Conservation (phyloP, 1,140 invertebrate genomes). For the Zeugodacus cucurbitae region DNA sequence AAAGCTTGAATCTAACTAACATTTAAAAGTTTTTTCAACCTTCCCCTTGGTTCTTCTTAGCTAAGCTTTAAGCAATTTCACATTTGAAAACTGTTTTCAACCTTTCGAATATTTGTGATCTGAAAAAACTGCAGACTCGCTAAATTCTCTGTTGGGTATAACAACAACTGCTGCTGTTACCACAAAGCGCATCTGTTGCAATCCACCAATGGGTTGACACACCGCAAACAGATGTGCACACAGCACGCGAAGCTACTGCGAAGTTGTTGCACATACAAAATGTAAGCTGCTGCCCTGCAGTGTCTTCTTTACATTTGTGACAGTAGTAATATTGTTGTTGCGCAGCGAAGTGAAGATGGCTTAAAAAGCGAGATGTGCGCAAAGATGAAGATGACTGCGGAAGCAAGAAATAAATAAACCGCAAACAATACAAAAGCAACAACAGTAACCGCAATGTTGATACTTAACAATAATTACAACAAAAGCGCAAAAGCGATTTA, state of each 20-base stretch:
- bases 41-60: no score
- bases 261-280: background rate
- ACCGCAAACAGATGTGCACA: background rate
- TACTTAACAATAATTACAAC: constrained; percentile 32
- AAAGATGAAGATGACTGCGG: constrained; percentile 9
- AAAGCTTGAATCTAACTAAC: no score
- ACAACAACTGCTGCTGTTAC: background rate
- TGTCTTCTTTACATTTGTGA: background rate
- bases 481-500: constrained; percentile 25
- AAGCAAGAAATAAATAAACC: constrained; percentile 27
- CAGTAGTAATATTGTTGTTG: background rate
- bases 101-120: background rate
- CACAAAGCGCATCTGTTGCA: background rate
- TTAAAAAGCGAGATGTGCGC: background rate
- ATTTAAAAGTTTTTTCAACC: no score
- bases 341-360: background rate
- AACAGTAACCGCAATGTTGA: background rate
- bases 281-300: no score
- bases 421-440: background rate
- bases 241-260: background rate
- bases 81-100: no score
- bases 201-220: background rate
- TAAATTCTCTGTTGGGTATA: background rate
- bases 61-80: no score
- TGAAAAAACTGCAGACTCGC: background rate